phyloP scores from a whole-genome alignment of 2,797 vertebrate genomes.

The Lycodopsis pacificus region DNA sequence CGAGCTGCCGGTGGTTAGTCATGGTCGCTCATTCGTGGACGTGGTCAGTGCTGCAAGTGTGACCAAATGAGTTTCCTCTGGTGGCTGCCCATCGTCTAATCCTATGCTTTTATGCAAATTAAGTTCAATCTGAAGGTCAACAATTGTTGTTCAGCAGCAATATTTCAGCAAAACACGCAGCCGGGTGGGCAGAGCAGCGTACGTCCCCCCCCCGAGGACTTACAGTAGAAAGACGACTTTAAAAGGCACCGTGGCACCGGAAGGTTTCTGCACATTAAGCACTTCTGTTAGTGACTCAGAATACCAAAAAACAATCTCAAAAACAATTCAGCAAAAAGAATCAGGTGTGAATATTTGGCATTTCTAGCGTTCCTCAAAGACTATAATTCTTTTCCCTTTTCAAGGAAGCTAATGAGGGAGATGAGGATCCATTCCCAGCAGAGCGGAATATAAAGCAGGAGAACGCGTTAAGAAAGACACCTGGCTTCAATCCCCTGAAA shows the following conservation, averaged over 20 bases:
- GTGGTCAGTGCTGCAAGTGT: constrained; percentile 45
- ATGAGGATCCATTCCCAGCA: constrained; percentile 52
- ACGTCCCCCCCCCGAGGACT: constrained; percentile 32
- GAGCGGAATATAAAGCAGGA: constrained; percentile 68
- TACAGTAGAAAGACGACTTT: constrained; percentile 16
- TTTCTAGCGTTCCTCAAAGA: constrained; percentile 35
- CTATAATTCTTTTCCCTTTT: constrained; percentile 50
- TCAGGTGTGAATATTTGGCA: constrained; percentile 15
- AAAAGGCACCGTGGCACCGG: neutral
- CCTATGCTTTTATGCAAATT: constrained; percentile 68
- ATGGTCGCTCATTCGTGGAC: constrained; percentile 46
- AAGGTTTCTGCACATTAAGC: constrained; percentile 20
- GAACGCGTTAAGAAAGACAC: constrained; percentile 64
- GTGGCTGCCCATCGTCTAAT: constrained; percentile 54
- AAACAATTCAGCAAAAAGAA: constrained; percentile 26
- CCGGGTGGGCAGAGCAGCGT: constrained; percentile 38
- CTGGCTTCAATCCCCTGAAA: constrained; percentile 70
- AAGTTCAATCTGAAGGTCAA: constrained; percentile 57
- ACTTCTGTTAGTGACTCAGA: constrained; percentile 7
- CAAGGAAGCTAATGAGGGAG: constrained; percentile 61
- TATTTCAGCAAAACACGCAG: constrained; percentile 40
- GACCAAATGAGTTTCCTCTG: constrained; percentile 52
- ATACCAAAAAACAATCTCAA: neutral
- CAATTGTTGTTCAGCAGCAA: constrained; percentile 49
- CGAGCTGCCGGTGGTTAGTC: constrained; percentile 16